Base-by-base conservation (phyloP, 2,113 vertebrate species). In the Alaudala cheleensis region DNA sequence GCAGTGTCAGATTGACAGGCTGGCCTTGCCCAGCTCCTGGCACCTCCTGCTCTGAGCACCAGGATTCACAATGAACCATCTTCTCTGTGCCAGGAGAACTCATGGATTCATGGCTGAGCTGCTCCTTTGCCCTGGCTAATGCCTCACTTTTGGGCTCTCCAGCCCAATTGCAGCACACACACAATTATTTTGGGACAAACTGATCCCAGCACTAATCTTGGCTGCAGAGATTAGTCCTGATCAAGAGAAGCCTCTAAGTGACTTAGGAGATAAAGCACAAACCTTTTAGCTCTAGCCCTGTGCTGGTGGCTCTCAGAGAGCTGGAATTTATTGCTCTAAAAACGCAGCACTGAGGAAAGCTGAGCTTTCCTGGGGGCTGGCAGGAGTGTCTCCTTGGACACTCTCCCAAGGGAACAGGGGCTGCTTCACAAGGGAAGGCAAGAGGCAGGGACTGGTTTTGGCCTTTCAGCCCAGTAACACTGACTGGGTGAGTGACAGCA, bases 191-290 rank as follows among this genome's bases (percentile, higher is more conserved):
- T 49, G 80, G 94, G 82, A 93, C 92, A 89, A 96, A 96, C 45
- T 93, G 94, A 89, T 92, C 92, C 44, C 74, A 90, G 92, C 69
- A 37, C 80, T 97, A 94, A 97, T 97, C 97, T 95, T 74, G 33
- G 12, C 91, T 78, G 93, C 95, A 94, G 92, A 97, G 96, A 96
- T 96, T 91, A 95, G 74, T 82, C 76, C 70, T 45, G 91, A 96
- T 86, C 79, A 74, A 89, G 89, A 72, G 94, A 90, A 83, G 91
- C 94, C 81, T 17, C 15, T 93, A 92, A 95, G 94, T 62, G 53
- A 95, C 93, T 45, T 71, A 81, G 54, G 85, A 95, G 95, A 93
- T 78, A 76, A 91, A 80, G 71, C 17, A 29, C 66, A 90, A 94
- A 69, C 92, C 82, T 83, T 95, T 76, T 85, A 93, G 93, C 86